Base-by-base conservation (phyloP, 2,888 invertebrate species). In the Patella caerulea region DNA sequence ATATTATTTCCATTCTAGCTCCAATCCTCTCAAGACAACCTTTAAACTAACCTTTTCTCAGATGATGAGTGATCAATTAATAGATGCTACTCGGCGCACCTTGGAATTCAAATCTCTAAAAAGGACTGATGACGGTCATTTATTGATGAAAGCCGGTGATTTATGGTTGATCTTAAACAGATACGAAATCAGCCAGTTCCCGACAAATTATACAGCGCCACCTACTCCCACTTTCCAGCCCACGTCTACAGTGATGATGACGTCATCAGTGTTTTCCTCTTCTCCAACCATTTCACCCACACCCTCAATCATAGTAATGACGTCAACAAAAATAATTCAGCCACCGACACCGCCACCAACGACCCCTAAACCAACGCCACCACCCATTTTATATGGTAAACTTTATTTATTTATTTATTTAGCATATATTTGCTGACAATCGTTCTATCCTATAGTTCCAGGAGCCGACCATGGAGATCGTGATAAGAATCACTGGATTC, bases 181-280 rank as follows among this genome's bases (percentile, higher is more conserved):
- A 65, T 19, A 65, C 19, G 11, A 65, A 24, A 65, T 65, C 12
- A 65, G 65, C 24, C 65, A 65, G 65, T 19, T 76, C 2, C 59
- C 73, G 17, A 75, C 75, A 29, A 71, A 70, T 12, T 75, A 75
- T 34, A 55, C 71, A 17, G 71, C 71, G 70, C 75, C 70, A 52
- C 69, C 76, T 29, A 72, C 72, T 54, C 56, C 76, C 52, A 29
- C 76, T 52, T 59, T 76, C 29, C 7, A n/a, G 17, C 73, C 72
- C 19, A 78, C 73, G 54, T 74, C 78, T 45, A 71, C 80, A 4
- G 17, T 45, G 11, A n/a, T 73, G 4, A 70, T 72, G 74, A 72
- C 75, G 53, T 74, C 78, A 71, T 24, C 74, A 59, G 52, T 54
- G n/a, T n/a, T 54, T 17, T 54, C 73, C 45, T 53, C 73, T 24